Base-by-base conservation (phyloP, 2,113 vertebrate genomes). In the Neolamprologus sp. region DNA sequence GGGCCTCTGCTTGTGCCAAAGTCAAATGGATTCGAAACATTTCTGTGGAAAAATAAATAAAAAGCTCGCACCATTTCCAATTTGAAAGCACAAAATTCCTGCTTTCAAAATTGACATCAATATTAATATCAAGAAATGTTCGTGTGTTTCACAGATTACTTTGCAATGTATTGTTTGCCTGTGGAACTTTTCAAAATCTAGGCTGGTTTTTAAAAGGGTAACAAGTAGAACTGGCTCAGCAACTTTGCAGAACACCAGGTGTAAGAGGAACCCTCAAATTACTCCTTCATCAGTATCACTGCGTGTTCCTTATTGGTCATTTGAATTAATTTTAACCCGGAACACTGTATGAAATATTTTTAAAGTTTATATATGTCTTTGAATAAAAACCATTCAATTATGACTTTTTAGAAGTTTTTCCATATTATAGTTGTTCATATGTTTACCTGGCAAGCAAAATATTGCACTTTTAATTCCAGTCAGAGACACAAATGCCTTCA, bases 281-380 rank as follows among this genome's bases (percentile, higher is more conserved):
- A 26, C 68, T 75, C 40, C 40, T 28, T 47, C 40, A 47, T 75
- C 68, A 28, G 40, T 75, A 47, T 40, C 21, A 28, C 40, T 73
- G 40, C 3, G 1, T 45, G 5, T 73, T 73, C 37, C 40, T 45
- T 45, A 17, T 26, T 0, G 33, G 35, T 73, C 8, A 73, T 73
- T 73, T 73, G 40, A 73, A 10, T 45, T 26, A 6, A 45, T 73
- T 73, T 28, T 11, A 10, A 73, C 0, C 21, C 0, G 2, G 9
- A 17, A 28, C 68, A 17, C 65, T 26, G 65, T 42, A 16, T 7
- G 37, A 42, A 42, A 73, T 73, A 42, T 42, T 71, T 35, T 42
- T 23, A 71, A 71, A 42, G 21, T 73, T 26, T 73, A 16, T 14
- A 6, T 31, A 42, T 7, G 13, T 65, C 33, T 26, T 45, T 75